phyloP scores from a whole-genome alignment of 1,140 invertebrate species.

The Drosophila malerkotliana region DNA sequence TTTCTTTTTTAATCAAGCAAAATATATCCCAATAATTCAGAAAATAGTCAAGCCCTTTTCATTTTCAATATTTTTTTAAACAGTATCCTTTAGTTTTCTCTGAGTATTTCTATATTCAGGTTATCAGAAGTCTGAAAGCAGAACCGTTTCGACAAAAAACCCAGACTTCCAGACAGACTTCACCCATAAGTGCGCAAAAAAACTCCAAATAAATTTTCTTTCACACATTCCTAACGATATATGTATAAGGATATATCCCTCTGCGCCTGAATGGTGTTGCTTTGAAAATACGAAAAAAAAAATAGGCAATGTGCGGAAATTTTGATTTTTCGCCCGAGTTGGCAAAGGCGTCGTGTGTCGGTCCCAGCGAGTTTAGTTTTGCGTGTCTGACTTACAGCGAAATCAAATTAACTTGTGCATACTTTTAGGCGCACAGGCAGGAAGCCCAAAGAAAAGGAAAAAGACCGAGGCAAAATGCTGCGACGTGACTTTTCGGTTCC shows the following conservation, averaged over 20 bases:
- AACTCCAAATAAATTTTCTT: constrained; percentile 58
- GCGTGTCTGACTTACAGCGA: constrained; percentile 61
- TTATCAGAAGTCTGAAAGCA: constrained; percentile 26
- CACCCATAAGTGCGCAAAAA: constrained; percentile 25
- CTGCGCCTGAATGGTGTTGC: constrained; percentile 8
- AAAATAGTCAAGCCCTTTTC: no score
- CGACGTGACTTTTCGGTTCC: constrained; percentile 45
- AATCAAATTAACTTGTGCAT: constrained; percentile 79
- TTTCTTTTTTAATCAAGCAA: neutral
- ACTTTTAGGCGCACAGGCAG: constrained; percentile 42
- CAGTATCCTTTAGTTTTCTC: neutral
- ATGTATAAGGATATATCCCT: neutral
- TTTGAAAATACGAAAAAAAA: constrained; percentile 48
- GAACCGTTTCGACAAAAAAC: constrained; percentile 45
- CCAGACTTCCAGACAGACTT: constrained; percentile 11
- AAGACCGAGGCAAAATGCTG: constrained; percentile 48
- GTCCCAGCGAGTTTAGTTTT: constrained; percentile 46
- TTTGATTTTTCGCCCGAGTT: constrained; percentile 81
- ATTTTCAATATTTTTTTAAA: no score
- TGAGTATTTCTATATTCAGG: constrained; percentile 9
- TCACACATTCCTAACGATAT: constrained; percentile 3
- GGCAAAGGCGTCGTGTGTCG: constrained; percentile 44
- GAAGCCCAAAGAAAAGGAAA: constrained; percentile 5
- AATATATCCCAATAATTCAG: no score
- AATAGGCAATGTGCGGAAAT: constrained; percentile 80